Evolutionary conservation across 2,797 vertebrate species (phyloP), one percentile per base, ranked within the genome.

Genomic region (Gymnothorax reevesii): DNA sequence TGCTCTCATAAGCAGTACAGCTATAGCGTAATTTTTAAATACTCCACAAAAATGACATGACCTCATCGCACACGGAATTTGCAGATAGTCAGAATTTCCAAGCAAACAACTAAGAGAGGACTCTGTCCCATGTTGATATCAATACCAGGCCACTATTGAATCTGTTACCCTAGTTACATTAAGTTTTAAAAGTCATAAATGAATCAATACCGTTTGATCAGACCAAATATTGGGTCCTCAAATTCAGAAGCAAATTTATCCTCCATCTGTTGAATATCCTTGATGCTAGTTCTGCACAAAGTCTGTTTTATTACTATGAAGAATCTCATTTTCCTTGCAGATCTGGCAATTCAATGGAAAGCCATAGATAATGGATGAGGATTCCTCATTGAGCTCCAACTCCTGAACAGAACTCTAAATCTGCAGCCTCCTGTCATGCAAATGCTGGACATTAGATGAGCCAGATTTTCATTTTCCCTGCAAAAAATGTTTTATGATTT

Each of bases 301-400:
- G 89, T 88, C 59, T 83, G 90, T 86, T 86, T 57, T 69, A 20
- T 13, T 0, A 57, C 83, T 64, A 64, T 57, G 66, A 88, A 87
- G 90, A 89, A 91, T 93, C 91, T 92, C 0, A 91, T 89, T 92
- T 94, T 92, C 90, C 89, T 25, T 85, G 84, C 82, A 91, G 87
- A 89, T 91, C 91, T 85, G 64, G 7, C 88, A 83, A 55, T 80
- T 77, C 83, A 84, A 85, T 17, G 55, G 62, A 85, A 87, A 88
- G 15, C 77, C 57, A 49, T 57, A 87, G 85, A 88, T 83, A 89
- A 83, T 86, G 54, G 83, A 69, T 86, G 73, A 62, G 62, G 22
- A 86, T 87, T 84, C 87, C 69, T 77, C 84, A 25, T 84, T 82
- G 88, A 86, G 87, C 57, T 83, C 84, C 85, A 86, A 57, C 87